Base-by-base conservation (phyloP, 2,113 vertebrate genomes). In the Dipodomys stephensi region DNA sequence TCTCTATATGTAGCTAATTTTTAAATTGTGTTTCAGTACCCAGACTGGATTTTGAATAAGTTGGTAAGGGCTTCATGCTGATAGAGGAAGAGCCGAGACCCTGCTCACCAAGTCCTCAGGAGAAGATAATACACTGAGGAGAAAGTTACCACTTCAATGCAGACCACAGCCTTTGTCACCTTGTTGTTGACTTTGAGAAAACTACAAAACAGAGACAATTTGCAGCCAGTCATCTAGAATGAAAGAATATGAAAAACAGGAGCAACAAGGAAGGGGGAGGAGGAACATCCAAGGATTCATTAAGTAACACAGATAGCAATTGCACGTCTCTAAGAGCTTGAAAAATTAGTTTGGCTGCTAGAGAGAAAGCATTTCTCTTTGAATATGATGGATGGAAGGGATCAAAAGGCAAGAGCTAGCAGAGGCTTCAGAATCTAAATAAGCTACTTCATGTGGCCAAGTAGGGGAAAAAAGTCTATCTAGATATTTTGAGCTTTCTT, bases 311-410 rank as follows among this genome's bases (percentile, higher is more conserved):
- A 65, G 23, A 57, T 46, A 93, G n/a, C 80, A 81, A 28, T n/a
- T 28, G 0, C 12, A 32, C 7, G 1, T 96, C 53, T 88, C 15
- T 65, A 87, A 83, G 16, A 78, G 94, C 77, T 71, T 81, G 93
- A 97, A 23, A 84, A 90, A 96, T 68, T 20, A 88, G 65, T 6
- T 2, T 62, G 35, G 90, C 19, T 64, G 72, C 69, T 95, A 23
- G 27, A 44, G 2, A 89, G 91, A 35, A 72, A 94, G 85, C 83
- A 35, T n/a, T 30, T 71, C 94, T 83, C 68, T 95, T 95, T 94
- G 28, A 85, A 83, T 95, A n/a, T 95, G 80, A 92, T 69, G 92
- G 96, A 96, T 90, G 64, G 90, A 89, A 83, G 15, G 65, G 92
- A 92, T 93, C 19, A 90, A 93, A 97, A 92, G 87, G 25, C 46